Evolutionary conservation across 2,113 vertebrate genomes (phyloP).

Genomic region (Strigops habroptila): DNA sequence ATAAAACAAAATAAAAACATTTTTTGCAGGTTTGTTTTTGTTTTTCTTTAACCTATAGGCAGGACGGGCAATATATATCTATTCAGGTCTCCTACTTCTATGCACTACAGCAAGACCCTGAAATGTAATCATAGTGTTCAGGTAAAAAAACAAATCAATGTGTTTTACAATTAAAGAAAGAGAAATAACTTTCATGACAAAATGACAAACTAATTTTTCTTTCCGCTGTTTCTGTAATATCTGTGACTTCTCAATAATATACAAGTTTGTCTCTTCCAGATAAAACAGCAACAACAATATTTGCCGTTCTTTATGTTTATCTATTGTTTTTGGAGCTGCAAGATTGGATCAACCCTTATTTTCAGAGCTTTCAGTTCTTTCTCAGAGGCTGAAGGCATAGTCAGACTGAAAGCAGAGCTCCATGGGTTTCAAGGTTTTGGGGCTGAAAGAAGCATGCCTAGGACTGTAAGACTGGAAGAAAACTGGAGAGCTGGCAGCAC

Average conservation of each 20-base stretch:
- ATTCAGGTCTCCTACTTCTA: not conserved
- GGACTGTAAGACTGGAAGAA: not conserved
- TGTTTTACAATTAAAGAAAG: not conserved
- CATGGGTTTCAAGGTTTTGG: not conserved
- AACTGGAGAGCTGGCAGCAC: not conserved
- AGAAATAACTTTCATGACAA: not conserved
- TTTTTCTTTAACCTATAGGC: not conserved
- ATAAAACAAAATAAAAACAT: not conserved
- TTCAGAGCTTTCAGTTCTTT: not conserved
- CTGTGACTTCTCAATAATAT: not conserved
- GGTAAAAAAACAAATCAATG: not conserved
- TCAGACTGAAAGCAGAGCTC: not conserved
- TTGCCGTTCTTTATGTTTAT: not conserved
- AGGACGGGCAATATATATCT: not conserved
- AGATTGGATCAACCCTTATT: not conserved
- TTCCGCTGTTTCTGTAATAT: not conserved
- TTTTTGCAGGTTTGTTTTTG: not conserved
- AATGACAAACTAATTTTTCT: not conserved
- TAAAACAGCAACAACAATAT: not conserved
- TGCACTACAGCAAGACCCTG: not conserved
- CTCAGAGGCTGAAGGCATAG: not conserved
- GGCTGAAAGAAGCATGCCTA: not conserved
- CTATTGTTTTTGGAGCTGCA: not conserved
- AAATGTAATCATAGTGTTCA: not conserved
- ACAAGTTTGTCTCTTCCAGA: not conserved